phyloP scores from a whole-genome alignment of 2,888 invertebrate genomes.

The Pocota personata region DNA sequence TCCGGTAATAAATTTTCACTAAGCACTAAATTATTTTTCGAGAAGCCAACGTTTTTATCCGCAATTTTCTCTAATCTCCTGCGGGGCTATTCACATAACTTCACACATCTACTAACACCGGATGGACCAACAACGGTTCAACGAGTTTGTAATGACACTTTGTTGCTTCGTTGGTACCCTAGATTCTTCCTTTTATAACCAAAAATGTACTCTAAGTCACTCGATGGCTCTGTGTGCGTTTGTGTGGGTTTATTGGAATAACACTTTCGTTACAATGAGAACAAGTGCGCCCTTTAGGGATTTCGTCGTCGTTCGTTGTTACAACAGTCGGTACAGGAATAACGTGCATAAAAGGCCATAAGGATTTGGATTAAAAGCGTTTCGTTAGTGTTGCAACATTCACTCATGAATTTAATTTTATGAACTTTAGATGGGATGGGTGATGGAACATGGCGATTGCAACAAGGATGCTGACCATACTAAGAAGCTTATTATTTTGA shows the following conservation, averaged over 20 bases:
- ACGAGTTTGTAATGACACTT: conserved; percentile 24
- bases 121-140: not conserved
- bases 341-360: not conserved
- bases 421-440: not conserved
- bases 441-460: not conserved
- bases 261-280: conserved; percentile 8
- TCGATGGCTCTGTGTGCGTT: conserved; percentile 19
- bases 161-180: conserved; percentile 19
- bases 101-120: conserved; percentile 2
- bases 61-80: conserved; percentile 38
- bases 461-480: not conserved
- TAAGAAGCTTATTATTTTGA: not conserved
- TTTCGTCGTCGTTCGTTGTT: not conserved
- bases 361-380: not conserved
- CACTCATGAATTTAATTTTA: not conserved
- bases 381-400: not conserved
- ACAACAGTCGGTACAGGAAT: not conserved
- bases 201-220: conserved; percentile 14
- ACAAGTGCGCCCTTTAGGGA: conserved; percentile 1
- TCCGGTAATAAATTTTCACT: conserved; percentile 13
- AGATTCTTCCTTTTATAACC: conserved; percentile 18
- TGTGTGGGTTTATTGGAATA: not conserved
- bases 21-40: conserved; percentile 10
- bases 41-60: conserved; percentile 14
- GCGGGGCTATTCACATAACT: conserved; percentile 37